phyloP scores from a whole-genome alignment of 2,888 invertebrate species.

The Apoda limacodes region DNA sequence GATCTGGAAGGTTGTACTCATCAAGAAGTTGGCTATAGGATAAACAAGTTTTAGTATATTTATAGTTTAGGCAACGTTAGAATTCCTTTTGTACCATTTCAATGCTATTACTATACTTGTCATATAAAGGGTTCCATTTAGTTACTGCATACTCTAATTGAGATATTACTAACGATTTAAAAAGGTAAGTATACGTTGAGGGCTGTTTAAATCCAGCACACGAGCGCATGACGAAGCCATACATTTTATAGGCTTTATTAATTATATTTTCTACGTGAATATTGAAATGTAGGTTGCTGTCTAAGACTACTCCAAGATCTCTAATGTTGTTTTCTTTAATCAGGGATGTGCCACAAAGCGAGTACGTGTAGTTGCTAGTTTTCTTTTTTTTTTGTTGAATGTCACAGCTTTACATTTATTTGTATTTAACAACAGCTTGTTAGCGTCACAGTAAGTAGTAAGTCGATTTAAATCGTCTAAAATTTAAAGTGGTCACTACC shows the following conservation, averaged over 20 bases:
- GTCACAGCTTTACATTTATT: slow-evolving; percentile 5
- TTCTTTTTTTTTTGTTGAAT: slow-evolving; percentile 4
- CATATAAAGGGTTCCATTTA: no score
- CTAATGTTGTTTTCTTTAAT: not conserved
- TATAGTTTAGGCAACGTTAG: no score
- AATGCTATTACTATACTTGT: no score
- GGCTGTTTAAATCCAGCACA: slow-evolving; percentile 7
- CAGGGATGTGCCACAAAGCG: slow-evolving; percentile 1
- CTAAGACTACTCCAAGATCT: slow-evolving; percentile 14
- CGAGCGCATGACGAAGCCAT: slow-evolving; percentile 14
- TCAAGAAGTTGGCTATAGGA: no score
- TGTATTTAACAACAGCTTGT: slow-evolving; percentile 2
- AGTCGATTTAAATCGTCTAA: no score
- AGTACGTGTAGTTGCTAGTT: slow-evolving; percentile 1
- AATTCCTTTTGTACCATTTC: no score
- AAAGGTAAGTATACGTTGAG: slow-evolving; percentile 7
- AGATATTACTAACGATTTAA: slow-evolving; percentile 10
- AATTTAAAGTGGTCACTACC: no score
- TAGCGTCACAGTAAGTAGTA: no score
- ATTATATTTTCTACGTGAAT: slow-evolving; percentile 12
- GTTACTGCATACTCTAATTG: slow-evolving; percentile 13
- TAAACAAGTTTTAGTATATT: no score
- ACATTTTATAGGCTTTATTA: slow-evolving; percentile 14
- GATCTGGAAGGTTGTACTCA: no score
- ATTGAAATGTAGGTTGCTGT: slow-evolving; percentile 13